A percentile compares a stretch with the other conserved stretches of the same genome.
These are phyloP conservation scores for Megastigmus dorsalis DNA, from an alignment of 2,888 invertebrate genomes.

Conservation along the genomic window DNA sequence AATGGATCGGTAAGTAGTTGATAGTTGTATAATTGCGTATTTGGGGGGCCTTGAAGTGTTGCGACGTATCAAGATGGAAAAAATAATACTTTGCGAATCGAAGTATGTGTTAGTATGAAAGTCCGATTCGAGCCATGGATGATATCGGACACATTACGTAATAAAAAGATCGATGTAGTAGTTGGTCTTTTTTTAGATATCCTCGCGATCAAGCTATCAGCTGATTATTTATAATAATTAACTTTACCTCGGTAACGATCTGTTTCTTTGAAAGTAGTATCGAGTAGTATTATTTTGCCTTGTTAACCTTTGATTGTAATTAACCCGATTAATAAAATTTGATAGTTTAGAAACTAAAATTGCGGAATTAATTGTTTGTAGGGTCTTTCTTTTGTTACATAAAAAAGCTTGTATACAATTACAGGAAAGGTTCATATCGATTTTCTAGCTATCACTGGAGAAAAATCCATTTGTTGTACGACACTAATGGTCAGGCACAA, in stretches of 20 bases:
- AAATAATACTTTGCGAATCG: too few relatives aligned
- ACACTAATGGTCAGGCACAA: constrained; percentile 81
- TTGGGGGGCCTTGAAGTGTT: background rate
- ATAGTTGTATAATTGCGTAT: background rate
- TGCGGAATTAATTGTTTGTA: too few relatives aligned
- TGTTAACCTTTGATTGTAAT: too few relatives aligned
- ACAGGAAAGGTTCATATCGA: background rate
- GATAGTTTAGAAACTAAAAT: too few relatives aligned
- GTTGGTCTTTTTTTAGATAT: constrained; percentile 28
- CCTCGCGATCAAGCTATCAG: background rate
- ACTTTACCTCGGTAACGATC: too few relatives aligned
- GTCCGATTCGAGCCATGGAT: background rate
- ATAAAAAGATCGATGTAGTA: constrained; percentile 10
- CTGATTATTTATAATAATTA: constrained; percentile 25
- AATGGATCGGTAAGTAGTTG: constrained; percentile 78
- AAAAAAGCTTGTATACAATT: too few relatives aligned
- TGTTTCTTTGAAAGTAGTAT: too few relatives aligned
- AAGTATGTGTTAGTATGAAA: too few relatives aligned
- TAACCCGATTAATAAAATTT: too few relatives aligned
- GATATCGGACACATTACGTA: background rate
- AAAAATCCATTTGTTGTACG: constrained; percentile 84
- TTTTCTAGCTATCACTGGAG: constrained; percentile 82
- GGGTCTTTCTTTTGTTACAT: too few relatives aligned
- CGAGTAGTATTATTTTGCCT: too few relatives aligned
- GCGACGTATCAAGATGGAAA: too few relatives aligned